Base-by-base conservation (phyloP, 2,888 invertebrate species). In the Melanotus villosus region DNA sequence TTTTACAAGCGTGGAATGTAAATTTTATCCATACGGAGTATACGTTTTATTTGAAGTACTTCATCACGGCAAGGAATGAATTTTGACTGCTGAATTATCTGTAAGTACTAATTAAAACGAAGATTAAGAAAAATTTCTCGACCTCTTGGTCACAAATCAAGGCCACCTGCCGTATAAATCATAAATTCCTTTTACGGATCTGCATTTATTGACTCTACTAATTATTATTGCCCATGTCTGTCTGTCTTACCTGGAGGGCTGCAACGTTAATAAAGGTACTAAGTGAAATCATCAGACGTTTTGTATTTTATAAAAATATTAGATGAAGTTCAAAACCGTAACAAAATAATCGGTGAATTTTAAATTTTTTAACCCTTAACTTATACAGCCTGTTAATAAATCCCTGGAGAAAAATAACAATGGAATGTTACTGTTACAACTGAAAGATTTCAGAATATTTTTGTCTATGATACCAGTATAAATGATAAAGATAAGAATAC, bases 131-230 rank as follows among this genome's bases (percentile, higher is more conserved):
- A 74, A 79, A 78, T 77, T 79, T 79, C 78, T 78, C 73, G 77
- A 80, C 80, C 80, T 80, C 80, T 80, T 80, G 80, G 75, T 82
- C 82, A 84, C 84, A 83, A 83, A 84, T 83, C 84, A 83, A 80
- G 69, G 74, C 78, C 82, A 80, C 79, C 81, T 81, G 82, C 75
- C 73, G 67, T 76, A 80, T 83, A 83, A 82, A 83, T 82, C 82
- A 82, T 79, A 70, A 54, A 54, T 70, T 64, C 63, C 66, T 71
- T 58, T 56, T 32, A 63, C 16, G 50, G 50, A 63, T 63, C 52
- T 30, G 38, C 23, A 52, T 30, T 52, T 63, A 63, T 52, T 63
- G 52, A 63, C 23, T 52, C 41, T 21, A 50, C 36, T 62, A 63
- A 65, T 58, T 65, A 58, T 36, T 57, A 58, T 47, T 58, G 32